phyloP scores from a whole-genome alignment of 2,888 invertebrate species.

The Ernsta delagoae region DNA sequence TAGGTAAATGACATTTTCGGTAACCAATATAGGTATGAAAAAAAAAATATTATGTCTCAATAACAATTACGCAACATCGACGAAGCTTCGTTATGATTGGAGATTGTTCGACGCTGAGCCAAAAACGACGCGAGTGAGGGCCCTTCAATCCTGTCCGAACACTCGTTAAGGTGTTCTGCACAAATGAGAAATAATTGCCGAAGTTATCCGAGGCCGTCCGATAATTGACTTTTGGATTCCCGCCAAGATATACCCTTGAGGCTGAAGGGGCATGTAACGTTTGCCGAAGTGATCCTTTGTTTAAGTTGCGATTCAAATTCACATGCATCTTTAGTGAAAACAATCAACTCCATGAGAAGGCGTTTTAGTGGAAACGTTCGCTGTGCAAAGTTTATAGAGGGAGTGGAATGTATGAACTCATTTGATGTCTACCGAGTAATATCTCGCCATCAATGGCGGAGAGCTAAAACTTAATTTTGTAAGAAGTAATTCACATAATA shows the following conservation, averaged over 20 bases:
- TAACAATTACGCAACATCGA: neutral
- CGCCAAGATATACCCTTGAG: slow-evolving; percentile 31
- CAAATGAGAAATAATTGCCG: slow-evolving; percentile 36
- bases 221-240: slow-evolving; percentile 36
- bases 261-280: slow-evolving; percentile 32
- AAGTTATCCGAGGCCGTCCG: slow-evolving; percentile 32
- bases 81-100: slow-evolving; percentile 1
- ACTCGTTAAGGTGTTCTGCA: slow-evolving; percentile 36
- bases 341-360: slow-evolving; percentile 36
- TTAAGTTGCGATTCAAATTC: slow-evolving; percentile 33
- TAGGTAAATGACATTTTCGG: too few relatives aligned
- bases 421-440: neutral
- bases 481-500: neutral
- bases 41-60: neutral
- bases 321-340: slow-evolving; percentile 35
- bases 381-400: neutral
- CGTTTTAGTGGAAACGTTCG: slow-evolving; percentile 28
- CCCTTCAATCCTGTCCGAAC: slow-evolving; percentile 25
- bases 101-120: slow-evolving; percentile 10
- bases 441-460: neutral
- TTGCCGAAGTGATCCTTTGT: slow-evolving; percentile 33
- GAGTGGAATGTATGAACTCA: slow-evolving; percentile 7
- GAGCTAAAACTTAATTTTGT: neutral
- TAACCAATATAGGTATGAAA: too few relatives aligned
- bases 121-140: slow-evolving; percentile 29